Conservation (phyloP, 2,797 vertebrate species). For the Leuciscus waleckii region DNA sequence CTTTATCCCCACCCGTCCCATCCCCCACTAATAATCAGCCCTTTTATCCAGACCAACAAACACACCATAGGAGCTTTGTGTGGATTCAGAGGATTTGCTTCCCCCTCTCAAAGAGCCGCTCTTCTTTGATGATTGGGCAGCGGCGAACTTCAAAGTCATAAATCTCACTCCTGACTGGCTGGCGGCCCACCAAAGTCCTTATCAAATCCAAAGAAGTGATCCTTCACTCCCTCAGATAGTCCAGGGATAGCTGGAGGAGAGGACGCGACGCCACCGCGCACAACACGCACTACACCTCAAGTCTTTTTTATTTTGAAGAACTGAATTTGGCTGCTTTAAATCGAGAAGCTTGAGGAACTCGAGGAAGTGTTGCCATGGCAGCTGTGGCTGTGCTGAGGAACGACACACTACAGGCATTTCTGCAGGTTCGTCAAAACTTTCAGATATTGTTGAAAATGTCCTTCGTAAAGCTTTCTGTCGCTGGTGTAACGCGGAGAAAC, state of each 20-base stretch:
- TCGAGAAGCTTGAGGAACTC: slow-evolving; percentile 66
- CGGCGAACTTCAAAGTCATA: slow-evolving; percentile 99
- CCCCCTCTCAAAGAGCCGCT: slow-evolving; percentile 99
- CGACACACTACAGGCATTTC: slow-evolving; percentile 96
- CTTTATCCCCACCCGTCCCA: slow-evolving; percentile 99
- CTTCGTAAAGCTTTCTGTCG: not conserved
- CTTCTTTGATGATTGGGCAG: slow-evolving; percentile 99
- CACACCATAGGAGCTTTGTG: slow-evolving; percentile 99
- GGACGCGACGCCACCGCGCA: slow-evolving; percentile 69
- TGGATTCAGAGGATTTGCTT: slow-evolving; percentile 99
- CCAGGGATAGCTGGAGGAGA: slow-evolving; percentile 86
- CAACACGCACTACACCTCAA: slow-evolving; percentile 57
- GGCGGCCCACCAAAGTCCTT: slow-evolving; percentile 99
- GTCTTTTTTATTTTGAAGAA: slow-evolving; percentile 42
- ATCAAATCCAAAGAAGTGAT: slow-evolving; percentile 99
- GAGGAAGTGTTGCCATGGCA: slow-evolving; percentile 85
- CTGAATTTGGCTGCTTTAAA: slow-evolving; percentile 53
- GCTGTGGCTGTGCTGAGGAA: slow-evolving; percentile 96
- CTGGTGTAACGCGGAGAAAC: not conserved
- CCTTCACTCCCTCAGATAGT: slow-evolving; percentile 94
- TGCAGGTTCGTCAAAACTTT: slow-evolving; percentile 90
- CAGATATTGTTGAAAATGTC: slow-evolving; percentile 37
- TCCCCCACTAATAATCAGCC: slow-evolving; percentile 99
- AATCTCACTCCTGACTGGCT: slow-evolving; percentile 99
- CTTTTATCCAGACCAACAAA: slow-evolving; percentile 99